Percentiles rank a stretch among this genome's conserved stretches.
Conservation (phyloP, 1,140 invertebrate species). For the Orius insidiosus region DNA sequence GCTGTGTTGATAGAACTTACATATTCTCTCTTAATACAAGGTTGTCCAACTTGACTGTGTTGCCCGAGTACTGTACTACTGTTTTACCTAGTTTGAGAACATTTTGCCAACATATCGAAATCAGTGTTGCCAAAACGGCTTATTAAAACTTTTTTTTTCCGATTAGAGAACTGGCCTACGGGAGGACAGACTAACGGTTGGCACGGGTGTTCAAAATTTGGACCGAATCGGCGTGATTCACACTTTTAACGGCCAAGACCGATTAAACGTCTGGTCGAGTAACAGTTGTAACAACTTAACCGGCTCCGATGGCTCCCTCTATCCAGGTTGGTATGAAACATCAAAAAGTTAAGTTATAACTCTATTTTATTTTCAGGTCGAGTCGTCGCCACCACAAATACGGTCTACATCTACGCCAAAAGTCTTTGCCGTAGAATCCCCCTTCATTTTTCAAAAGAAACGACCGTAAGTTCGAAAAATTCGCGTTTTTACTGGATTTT, state of each 20-base stretch:
- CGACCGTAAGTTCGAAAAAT: background rate
- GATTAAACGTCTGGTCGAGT: background rate
- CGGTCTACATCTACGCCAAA: background rate
- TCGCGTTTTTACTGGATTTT: no score
- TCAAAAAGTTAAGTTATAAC: background rate
- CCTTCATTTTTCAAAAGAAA: background rate
- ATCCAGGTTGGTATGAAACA: slow-evolving; percentile 5
- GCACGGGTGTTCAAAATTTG: slow-evolving; percentile 3
- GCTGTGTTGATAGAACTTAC: no score
- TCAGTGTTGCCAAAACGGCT: no score
- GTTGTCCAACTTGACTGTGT: no score
- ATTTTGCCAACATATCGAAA: no score
- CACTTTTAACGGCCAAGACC: background rate
- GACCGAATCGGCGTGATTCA: slow-evolving; percentile 1
- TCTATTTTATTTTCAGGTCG: no score
- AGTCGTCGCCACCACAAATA: no score
- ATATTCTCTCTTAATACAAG: no score
- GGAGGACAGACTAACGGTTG: slow-evolving; percentile 3
- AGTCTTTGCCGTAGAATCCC: slow-evolving; percentile 6
- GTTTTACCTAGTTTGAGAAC: no score
- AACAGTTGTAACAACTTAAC: background rate
- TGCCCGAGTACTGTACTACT: no score
- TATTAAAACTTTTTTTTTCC: no score
- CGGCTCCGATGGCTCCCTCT: slow-evolving; percentile 11
- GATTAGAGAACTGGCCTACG: slow-evolving; percentile 4